Percentiles rank a stretch among this genome's conserved stretches.
phyloP scores from a whole-genome alignment of 2,888 invertebrate genomes.

The Chalcosyrphus nemorum region DNA sequence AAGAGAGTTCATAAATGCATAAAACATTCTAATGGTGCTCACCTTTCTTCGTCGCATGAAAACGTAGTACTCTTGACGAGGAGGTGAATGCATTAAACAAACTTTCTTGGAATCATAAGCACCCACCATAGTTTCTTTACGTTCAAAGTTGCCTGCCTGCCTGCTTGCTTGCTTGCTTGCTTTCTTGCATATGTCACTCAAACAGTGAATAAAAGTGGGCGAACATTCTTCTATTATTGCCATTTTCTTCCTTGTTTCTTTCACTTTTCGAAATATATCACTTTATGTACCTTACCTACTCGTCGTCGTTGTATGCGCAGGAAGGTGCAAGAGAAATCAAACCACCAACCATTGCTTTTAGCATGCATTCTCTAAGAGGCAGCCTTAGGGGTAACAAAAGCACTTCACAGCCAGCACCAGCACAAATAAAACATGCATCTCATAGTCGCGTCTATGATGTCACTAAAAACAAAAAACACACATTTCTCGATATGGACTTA shows the following conservation, averaged over 20 bases:
- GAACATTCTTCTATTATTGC: conserved; percentile 59
- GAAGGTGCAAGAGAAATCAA: conserved; percentile 40
- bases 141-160: conserved; percentile 61
- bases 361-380: conserved; percentile 39
- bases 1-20: conserved; percentile 3
- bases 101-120: conserved; percentile 42
- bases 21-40: conserved; percentile 12
- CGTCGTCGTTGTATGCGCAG: no score
- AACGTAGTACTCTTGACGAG: conserved; percentile 3
- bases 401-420: conserved; percentile 45
- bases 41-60: not conserved
- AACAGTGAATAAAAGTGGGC: conserved; percentile 51
- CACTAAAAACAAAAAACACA: conserved; percentile 27
- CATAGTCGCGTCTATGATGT: conserved; percentile 16
- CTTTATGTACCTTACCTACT: conserved; percentile 49
- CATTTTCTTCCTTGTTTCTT: conserved; percentile 65
- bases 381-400: conserved; percentile 44
- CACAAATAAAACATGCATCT: conserved; percentile 47
- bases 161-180: no score
- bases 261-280: conserved; percentile 53
- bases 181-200: conserved; percentile 60
- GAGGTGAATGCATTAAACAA: conserved; percentile 53
- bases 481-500: conserved; percentile 53
- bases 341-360: conserved; percentile 50
- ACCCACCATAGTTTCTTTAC: conserved; percentile 29